Percentiles rank a stretch among this genome's conserved stretches.
Evolutionary conservation across 2,888 invertebrate genomes (phyloP).

Genomic region (Chironomus riparius): DNA sequence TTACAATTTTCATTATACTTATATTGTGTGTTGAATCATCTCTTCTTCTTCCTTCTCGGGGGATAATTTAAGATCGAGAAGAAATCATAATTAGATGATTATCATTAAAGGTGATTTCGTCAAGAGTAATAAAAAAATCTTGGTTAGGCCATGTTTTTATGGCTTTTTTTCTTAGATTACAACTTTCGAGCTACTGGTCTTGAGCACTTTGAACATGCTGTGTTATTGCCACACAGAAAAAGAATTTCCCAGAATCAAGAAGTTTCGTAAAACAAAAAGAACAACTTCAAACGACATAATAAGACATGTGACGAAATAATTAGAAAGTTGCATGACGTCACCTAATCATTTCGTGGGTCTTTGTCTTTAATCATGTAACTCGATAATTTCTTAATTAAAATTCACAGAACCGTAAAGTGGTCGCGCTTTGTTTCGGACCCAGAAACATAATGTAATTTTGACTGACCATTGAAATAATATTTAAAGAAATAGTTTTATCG

Average conservation of each 20-base stretch:
- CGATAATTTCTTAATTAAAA: slow-evolving; percentile 6
- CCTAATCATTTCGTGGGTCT: too few relatives aligned
- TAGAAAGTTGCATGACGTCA: neutral
- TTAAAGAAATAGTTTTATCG: neutral
- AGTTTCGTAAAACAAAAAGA: neutral
- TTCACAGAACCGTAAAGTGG: slow-evolving; percentile 16
- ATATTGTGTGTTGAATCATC: neutral
- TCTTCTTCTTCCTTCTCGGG: neutral
- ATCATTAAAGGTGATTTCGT: slow-evolving; percentile 17
- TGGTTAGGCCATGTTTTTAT: neutral
- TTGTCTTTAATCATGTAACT: neutral
- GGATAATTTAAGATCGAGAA: slow-evolving; percentile 11
- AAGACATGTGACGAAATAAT: neutral
- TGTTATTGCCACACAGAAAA: neutral
- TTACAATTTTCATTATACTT: neutral
- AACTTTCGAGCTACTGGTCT: slow-evolving; percentile 8
- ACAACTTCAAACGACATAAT: neutral
- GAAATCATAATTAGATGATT: slow-evolving; percentile 27
- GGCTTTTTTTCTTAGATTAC: neutral
- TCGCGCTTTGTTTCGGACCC: neutral
- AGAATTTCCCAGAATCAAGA: neutral
- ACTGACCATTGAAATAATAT: neutral
- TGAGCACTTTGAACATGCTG: neutral
- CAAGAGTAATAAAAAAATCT: neutral
- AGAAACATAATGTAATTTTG: neutral